Evolutionary conservation across 35 echinoderm and acorn worm genomes (phyloP).

Genomic region (Heliocidaris erythrogramma): DNA sequence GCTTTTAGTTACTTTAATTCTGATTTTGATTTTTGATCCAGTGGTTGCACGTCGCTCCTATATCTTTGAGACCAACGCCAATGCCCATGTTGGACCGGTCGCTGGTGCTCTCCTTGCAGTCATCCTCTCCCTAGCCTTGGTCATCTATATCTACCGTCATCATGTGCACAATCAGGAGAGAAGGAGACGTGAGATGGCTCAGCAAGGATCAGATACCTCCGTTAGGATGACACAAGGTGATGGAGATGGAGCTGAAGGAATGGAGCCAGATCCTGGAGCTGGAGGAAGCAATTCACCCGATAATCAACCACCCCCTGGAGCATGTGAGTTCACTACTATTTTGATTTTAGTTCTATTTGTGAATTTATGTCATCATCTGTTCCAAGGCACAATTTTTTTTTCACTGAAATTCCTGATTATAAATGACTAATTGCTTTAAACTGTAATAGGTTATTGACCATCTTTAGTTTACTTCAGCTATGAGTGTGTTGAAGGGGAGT

Average conservation of each 20-base stretch:
- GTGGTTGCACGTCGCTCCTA: constrained; percentile 20
- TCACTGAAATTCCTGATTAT: too few species aligned
- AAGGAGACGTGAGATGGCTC: constrained; percentile 84
- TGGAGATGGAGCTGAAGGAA: constrained; percentile 72
- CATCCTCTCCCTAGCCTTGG: constrained; percentile 79
- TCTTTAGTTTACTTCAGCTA: too few species aligned
- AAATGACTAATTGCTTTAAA: too few species aligned
- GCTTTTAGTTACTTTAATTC: not conserved
- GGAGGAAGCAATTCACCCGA: constrained; percentile 47
- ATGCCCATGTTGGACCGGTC: constrained; percentile 89
- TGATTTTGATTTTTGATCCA: not conserved
- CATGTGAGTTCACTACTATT: constrained; percentile 53
- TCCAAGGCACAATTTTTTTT: too few species aligned
- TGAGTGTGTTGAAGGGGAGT: too few species aligned
- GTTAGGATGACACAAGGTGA: constrained; percentile 92
- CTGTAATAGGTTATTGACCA: too few species aligned
- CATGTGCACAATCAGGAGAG: constrained; percentile 83
- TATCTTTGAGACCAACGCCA: constrained; percentile 60
- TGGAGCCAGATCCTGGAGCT: constrained; percentile 59
- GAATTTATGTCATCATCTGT: not conserved
- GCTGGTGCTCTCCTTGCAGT: constrained; percentile 95
- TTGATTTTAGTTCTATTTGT: not conserved
- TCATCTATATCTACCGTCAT: constrained; percentile 93
- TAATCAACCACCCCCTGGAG: constrained; percentile 65
- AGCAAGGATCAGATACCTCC: constrained; percentile 75